Base-by-base conservation (phyloP, 1,140 invertebrate genomes). In the Plectrocnemia conspersa region DNA sequence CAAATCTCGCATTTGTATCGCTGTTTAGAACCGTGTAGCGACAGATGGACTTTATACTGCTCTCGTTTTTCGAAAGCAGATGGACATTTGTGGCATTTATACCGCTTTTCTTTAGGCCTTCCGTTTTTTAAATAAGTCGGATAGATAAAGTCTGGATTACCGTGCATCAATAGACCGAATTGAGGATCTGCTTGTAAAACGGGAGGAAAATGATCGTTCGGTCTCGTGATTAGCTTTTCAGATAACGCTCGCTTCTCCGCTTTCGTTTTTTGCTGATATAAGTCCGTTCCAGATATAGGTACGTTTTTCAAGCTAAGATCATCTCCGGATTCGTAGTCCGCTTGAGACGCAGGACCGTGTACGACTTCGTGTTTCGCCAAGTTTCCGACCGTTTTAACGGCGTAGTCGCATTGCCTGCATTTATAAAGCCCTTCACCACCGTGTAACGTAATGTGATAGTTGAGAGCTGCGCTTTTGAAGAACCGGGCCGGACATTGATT, bases 41-140 rank as follows among this genome's bases (percentile, higher is more conserved):
- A 83, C 56, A 90, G 70, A 70, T 93, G 91, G 11, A 89, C 80
- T 64, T 87, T 84, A 66, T 89, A 93, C 66, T 92, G 88, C 62
- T 88, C 84, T 25, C 84, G 74, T 69, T 93, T 92, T 63, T 90
- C 87, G 70, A 92, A 93, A 0, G 87, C 86, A 15, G 89, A 91
- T 0, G 91, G 90, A 68, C 91, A 93, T 72, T 90, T 91, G 56
- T 83, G 80, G 61, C 88, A 90, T 68, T 89, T 88, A 66, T 88
- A 89, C 0, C 85, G 77, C 64, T 89, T 89, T 64, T 86, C 83
- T 67, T 85, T 86, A 47, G 84, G 68, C 16, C 80, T 75, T 2
- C 85, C 86, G 63, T 88, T 88, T 66, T 85, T 86, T 15, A 86
- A 64, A 46, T 82, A 86, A 4, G 83, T 83, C 1, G 84, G 85